Evolutionary conservation across 2,888 invertebrate genomes (phyloP).

Genomic region (Leptopilina myrica): DNA sequence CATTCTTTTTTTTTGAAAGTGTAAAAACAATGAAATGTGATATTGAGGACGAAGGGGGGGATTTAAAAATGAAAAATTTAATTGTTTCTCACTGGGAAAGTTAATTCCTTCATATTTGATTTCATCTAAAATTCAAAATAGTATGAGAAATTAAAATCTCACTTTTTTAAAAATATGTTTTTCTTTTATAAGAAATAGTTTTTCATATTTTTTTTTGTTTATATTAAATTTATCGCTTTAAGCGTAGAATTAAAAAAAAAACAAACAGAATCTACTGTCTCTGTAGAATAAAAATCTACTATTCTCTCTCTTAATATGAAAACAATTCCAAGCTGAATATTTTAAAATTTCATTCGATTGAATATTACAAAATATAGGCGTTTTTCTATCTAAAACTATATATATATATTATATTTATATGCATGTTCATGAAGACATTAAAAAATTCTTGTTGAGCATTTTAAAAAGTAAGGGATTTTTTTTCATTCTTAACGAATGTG

Average conservation of each 20-base stretch:
- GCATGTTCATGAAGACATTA: slow-evolving; percentile 12
- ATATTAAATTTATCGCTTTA: background rate
- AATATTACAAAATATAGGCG: slow-evolving; percentile 43
- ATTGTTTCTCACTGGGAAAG: too few relatives aligned
- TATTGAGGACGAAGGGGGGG: too few relatives aligned
- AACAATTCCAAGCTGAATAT: slow-evolving; percentile 41
- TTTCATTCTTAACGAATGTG: background rate
- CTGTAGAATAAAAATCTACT: slow-evolving; percentile 21
- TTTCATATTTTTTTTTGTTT: background rate
- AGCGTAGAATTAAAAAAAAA: background rate
- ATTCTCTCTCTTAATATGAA: background rate
- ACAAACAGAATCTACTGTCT: too few relatives aligned
- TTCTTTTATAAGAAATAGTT: background rate
- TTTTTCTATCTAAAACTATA: slow-evolving; percentile 10
- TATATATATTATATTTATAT: background rate
- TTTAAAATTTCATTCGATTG: slow-evolving; percentile 30
- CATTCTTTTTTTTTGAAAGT: background rate
- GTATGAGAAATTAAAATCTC: too few relatives aligned
- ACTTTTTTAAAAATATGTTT: background rate
- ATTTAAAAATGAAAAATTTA: background rate
- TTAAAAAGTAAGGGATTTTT: slow-evolving; percentile 1
- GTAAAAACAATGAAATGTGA: background rate
- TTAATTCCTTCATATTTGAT: too few relatives aligned
- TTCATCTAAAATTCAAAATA: too few relatives aligned
- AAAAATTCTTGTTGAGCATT: slow-evolving; percentile 30